Conservation (phyloP, 64 coral and sea anemone species). For the Dendronephthya gigantea region DNA sequence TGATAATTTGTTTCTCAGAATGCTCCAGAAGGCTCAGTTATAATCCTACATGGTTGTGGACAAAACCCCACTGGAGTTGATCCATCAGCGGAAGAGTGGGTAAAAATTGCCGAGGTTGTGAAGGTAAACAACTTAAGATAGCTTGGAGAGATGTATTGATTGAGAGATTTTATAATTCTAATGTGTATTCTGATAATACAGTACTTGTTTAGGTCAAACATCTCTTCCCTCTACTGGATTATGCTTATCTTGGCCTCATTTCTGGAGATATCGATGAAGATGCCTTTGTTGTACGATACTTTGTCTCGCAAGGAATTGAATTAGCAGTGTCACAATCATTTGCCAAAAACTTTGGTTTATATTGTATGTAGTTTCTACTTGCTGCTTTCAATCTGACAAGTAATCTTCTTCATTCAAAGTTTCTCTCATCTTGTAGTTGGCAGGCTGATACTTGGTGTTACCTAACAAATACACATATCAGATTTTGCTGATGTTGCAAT, state of each 20-base stretch:
- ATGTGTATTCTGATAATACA: too few relatives aligned
- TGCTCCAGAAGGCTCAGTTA: constrained; percentile 74
- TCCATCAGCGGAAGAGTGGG: constrained; percentile 58
- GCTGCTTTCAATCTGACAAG: not conserved
- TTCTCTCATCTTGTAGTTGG: too few relatives aligned
- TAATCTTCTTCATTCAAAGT: not conserved
- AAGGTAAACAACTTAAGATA: constrained; percentile 59
- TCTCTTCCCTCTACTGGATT: constrained; percentile 76
- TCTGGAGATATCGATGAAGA: constrained; percentile 64
- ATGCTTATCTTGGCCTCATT: constrained; percentile 80
- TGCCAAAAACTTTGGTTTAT: constrained; percentile 95
- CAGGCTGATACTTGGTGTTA: too few relatives aligned
- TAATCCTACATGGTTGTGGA: constrained; percentile 83
- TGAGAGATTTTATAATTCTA: too few relatives aligned
- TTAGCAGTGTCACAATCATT: constrained; percentile 80
- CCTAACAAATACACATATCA: too few relatives aligned
- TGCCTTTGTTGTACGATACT: constrained; percentile 70
- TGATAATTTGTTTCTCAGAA: constrained; percentile 25
- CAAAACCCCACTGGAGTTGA: constrained; percentile 98
- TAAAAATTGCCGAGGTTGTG: constrained; percentile 67
- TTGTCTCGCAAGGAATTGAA: constrained; percentile 60
- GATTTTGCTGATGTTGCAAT: too few relatives aligned
- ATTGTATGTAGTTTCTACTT: constrained; percentile 43
- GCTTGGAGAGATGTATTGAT: too few relatives aligned
- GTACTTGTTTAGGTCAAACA: constrained; percentile 22